Conservation (phyloP, 2,797 vertebrate genomes). For the Pyrrhura leucotis region DNA sequence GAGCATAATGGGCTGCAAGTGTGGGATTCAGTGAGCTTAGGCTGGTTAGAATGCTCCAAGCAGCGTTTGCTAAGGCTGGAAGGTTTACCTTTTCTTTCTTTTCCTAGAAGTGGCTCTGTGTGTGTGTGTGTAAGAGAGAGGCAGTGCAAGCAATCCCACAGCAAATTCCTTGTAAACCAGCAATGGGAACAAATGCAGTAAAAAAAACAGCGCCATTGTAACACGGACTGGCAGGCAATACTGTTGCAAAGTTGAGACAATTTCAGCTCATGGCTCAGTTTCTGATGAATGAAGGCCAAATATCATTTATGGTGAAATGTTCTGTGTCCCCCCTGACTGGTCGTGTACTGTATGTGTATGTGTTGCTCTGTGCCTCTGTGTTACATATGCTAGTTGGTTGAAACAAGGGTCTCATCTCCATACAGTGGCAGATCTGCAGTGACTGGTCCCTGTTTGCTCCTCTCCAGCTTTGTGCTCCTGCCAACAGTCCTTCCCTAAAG, state of each 20-base stretch:
- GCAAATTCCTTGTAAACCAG: neutral
- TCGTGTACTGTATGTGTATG: too few species aligned
- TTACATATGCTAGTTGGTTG: rapidly evolving
- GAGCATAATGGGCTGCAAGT: neutral
- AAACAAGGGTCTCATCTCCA: neutral
- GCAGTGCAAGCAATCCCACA: neutral
- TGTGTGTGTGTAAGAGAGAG: too few species aligned
- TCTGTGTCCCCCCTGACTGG: neutral
- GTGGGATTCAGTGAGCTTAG: neutral
- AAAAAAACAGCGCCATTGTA: rapidly evolving
- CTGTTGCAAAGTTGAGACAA: neutral
- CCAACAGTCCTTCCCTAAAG: neutral
- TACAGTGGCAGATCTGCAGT: rapidly evolving
- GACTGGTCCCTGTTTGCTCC: neutral
- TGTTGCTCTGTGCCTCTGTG: neutral
- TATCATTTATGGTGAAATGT: rapidly evolving
- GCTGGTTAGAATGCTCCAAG: neutral
- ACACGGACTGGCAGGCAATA: neutral
- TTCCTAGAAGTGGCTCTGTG: rapidly evolving
- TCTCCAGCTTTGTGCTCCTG: neutral
- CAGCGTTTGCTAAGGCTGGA: neutral
- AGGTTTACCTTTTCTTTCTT: neutral
- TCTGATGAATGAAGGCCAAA: neutral
- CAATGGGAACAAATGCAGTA: neutral
- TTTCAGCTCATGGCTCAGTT: neutral